Conservation (phyloP, 2,888 invertebrate genomes). For the Apocheima hispidaria region DNA sequence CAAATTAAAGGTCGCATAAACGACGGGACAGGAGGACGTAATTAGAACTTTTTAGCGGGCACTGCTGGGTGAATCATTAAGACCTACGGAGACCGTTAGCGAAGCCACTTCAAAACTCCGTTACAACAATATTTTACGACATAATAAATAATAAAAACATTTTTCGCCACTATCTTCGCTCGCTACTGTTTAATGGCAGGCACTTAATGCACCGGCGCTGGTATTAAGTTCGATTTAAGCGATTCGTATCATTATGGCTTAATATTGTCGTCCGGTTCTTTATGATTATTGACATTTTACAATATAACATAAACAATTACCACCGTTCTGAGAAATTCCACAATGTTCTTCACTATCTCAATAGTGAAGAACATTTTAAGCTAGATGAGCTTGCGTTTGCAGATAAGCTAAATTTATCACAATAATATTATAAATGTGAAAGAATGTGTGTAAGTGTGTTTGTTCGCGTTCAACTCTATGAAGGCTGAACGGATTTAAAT, state of each 20-base stretch:
- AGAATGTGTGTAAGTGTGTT: no score
- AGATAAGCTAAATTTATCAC: conserved; percentile 1
- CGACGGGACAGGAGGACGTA: conserved; percentile 62
- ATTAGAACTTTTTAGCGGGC: conserved; percentile 65
- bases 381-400: background rate
- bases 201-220: conserved; percentile 48
- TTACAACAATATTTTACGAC: conserved; percentile 46
- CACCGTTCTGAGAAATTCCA: conserved; percentile 14
- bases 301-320: conserved; percentile 10
- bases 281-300: conserved; percentile 25
- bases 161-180: conserved; percentile 35
- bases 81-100: conserved; percentile 31
- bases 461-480: no score
- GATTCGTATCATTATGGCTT: conserved; percentile 32
- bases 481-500: no score
- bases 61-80: conserved; percentile 59
- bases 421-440: no score
- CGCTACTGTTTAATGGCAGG: conserved; percentile 56
- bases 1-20: conserved; percentile 75
- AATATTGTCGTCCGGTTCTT: conserved; percentile 26
- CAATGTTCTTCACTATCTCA: conserved; percentile 9
- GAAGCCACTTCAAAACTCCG: conserved; percentile 34
- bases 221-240: conserved; percentile 45
- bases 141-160: conserved; percentile 50
- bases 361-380: no score